These are phyloP conservation scores for Beris morrisii DNA, from an alignment of 2,888 invertebrate genomes.

Conservation along the genomic window DNA sequence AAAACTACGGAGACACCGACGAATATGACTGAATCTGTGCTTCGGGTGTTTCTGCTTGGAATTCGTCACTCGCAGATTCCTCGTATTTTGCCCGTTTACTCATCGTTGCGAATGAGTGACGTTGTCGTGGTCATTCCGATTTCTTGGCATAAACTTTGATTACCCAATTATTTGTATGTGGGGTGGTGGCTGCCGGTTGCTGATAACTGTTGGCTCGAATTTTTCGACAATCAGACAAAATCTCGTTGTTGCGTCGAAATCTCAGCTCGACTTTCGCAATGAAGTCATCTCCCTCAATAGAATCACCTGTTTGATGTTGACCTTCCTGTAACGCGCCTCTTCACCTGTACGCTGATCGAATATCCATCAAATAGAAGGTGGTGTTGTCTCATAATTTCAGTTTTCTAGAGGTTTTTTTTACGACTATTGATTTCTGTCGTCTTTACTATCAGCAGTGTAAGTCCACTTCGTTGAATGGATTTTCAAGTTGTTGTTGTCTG, in stretches of 20 bases:
- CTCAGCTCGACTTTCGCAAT: background rate
- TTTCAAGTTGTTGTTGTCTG: too few species aligned
- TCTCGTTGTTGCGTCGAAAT: too few species aligned
- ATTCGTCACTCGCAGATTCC: conserved; percentile 25
- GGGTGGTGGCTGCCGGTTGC: background rate
- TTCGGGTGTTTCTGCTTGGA: background rate
- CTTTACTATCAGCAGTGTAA: too few species aligned
- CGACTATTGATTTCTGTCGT: background rate
- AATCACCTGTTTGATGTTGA: conserved; percentile 19
- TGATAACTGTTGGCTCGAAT: too few species aligned
- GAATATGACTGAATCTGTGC: conserved; percentile 22
- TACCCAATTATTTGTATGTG: background rate
- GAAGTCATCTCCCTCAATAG: conserved; percentile 25
- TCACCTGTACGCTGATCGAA: background rate
- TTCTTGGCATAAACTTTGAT: background rate
- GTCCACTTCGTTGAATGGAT: background rate
- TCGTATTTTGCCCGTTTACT: conserved; percentile 18
- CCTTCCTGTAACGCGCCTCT: conserved; percentile 8
- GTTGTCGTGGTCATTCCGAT: background rate
- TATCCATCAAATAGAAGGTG: background rate
- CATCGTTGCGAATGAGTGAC: background rate
- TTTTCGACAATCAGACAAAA: too few species aligned
- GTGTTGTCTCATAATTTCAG: background rate
- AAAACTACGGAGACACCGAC: conserved; percentile 8
- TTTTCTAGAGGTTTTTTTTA: background rate